Base-by-base conservation (phyloP, 1,140 invertebrate genomes). In the Pentalonia nigronervosa region DNA sequence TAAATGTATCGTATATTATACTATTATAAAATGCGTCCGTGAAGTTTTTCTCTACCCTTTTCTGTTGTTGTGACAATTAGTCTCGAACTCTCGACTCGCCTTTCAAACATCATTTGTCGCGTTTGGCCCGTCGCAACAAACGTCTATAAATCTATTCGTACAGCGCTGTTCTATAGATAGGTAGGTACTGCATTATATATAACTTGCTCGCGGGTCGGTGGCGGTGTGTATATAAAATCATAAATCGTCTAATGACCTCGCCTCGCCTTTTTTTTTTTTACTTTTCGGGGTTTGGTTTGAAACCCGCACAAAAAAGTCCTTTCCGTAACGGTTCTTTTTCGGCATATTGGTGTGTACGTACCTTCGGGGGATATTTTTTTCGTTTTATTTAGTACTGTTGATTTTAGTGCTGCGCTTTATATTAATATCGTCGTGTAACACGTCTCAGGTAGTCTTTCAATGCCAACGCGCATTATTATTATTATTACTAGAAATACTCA, bases 1-100 rank as follows among this genome's bases (percentile, higher is more conserved):
- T 17, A 60, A n/a, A 76, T 76, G n/a, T 76, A 76, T 76, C 30
- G 60, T 76, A 76, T 34, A n/a, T 67, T 67, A 67, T 67, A n/a
- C n/a, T 76, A 67, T 67, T 67, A 76, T 53, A 41, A 41, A 20
- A 81, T 83, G 53, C 83, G 21, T 21, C 91, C 91, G 91, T 93
- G 81, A 86, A 93, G 81, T 84, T 14, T 25, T 41, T 50, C 23
- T 45, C 17, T 48, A 84, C 81, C 81, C 81, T 93, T 84, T 93
- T n/a, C 48, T 36, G 81, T 93, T 93, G 81, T 93, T 93, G 91
- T 93, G 91, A 93, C 91, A 86, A 93, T 93, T 93, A 86, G 81
- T 93, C 41, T 53, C 60, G 30, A 76, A 76, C 60, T 76, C 60
- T n/a, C n/a, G 91, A 50, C 91, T 56, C 23, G 76, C 81, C 81